These are phyloP conservation scores for Neodiprion virginianus DNA, from an alignment of 1,140 invertebrate species.

Conservation along the genomic window DNA sequence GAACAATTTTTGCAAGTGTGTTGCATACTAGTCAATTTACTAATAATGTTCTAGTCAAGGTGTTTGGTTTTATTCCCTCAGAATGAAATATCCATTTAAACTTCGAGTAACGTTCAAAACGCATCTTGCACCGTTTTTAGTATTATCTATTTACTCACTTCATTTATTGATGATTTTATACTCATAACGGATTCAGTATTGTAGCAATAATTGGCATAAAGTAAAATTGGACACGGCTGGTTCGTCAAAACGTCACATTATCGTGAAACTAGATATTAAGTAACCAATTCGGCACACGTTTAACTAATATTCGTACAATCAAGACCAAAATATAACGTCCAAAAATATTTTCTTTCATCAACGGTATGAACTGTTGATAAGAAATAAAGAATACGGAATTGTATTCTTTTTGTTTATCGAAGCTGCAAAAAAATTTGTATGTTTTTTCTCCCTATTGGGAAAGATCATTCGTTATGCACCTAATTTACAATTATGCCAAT, in stretches of 20 bases:
- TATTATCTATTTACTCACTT: neutral
- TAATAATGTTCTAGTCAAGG: neutral
- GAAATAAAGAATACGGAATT: no score
- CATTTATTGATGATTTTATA: neutral
- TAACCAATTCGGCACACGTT: neutral
- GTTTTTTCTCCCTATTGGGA: no score
- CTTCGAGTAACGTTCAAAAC: neutral
- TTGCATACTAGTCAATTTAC: neutral
- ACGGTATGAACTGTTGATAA: no score
- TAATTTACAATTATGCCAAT: no score
- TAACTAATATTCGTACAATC: neutral
- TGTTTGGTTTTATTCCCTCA: neutral
- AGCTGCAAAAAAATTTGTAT: no score
- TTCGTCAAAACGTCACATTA: neutral
- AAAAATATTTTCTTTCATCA: neutral
- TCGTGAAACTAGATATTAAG: neutral
- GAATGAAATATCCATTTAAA: neutral
- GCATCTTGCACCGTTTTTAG: neutral
- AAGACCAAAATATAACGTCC: constrained; percentile 7
- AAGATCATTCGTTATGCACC: no score
- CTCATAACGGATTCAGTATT: neutral
- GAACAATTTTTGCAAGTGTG: neutral
- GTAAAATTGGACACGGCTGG: neutral
- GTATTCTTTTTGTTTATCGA: no score
- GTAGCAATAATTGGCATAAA: constrained; percentile 1